Conservation (phyloP, 2,888 invertebrate species). For the Boloria selene region DNA sequence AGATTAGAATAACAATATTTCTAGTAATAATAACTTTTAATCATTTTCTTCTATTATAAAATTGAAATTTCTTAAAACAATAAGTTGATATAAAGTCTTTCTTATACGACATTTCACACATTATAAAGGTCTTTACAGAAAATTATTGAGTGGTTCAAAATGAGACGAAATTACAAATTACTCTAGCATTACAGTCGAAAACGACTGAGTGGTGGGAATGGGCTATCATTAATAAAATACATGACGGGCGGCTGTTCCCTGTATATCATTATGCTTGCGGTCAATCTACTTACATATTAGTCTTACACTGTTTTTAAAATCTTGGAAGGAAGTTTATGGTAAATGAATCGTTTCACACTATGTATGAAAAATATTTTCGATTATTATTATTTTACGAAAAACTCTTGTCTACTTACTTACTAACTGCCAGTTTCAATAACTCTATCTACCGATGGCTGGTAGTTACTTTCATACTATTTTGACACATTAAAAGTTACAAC, state of each 20-base stretch:
- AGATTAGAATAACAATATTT: too few relatives aligned
- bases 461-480: too few relatives aligned
- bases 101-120: slow-evolving; percentile 16
- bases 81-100: not conserved
- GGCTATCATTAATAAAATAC: slow-evolving; percentile 43
- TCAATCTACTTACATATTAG: slow-evolving; percentile 23
- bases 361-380: too few relatives aligned
- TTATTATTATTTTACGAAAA: too few relatives aligned
- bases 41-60: too few relatives aligned
- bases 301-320: not conserved
- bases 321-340: not conserved
- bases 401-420: too few relatives aligned
- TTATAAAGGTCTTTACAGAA: slow-evolving; percentile 37
- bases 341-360: not conserved
- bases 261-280: slow-evolving; percentile 29
- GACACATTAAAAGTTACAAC: too few relatives aligned
- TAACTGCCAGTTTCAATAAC: too few relatives aligned
- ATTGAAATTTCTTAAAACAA: not conserved
- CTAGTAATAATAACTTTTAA: too few relatives aligned
- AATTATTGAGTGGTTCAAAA: slow-evolving; percentile 45
- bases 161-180: slow-evolving; percentile 48
- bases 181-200: slow-evolving; percentile 45
- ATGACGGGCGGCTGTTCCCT: slow-evolving; percentile 35
- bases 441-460: too few relatives aligned
- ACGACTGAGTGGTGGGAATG: slow-evolving; percentile 40